Percentiles rank a stretch among this genome's conserved stretches.
Evolutionary conservation across 1,140 invertebrate genomes (phyloP).

Genomic region (Hylyphantes graminicola): DNA sequence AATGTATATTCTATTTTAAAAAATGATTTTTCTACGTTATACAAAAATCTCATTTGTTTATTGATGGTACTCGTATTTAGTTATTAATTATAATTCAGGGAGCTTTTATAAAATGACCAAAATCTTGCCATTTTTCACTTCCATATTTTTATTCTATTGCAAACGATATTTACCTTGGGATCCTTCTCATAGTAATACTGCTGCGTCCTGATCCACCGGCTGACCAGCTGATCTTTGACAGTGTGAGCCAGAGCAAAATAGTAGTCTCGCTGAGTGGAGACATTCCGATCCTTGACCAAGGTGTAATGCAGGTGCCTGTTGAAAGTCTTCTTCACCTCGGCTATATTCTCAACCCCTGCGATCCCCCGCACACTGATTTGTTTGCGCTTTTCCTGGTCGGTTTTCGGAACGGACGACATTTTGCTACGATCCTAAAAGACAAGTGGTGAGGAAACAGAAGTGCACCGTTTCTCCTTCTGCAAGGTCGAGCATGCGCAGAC

Average conservation of each 20-base stretch:
- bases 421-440: not conserved
- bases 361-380: constrained; percentile 99
- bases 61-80: no score
- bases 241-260: constrained; percentile 97
- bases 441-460: no score
- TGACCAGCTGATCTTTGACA: constrained; percentile 97
- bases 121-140: no score
- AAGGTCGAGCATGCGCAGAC: no score
- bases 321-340: constrained; percentile 97
- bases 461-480: no score
- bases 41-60: no score
- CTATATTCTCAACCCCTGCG: constrained; percentile 92
- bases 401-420: constrained; percentile 46
- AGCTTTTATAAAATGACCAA: no score
- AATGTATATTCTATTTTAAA: no score
- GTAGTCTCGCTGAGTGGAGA: constrained; percentile 96
- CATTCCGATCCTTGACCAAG: constrained; percentile 98
- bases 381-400: constrained; percentile 92
- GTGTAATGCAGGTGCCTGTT: constrained; percentile 99
- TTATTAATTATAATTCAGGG: no score
- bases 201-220: constrained; percentile 98
- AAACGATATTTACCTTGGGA: constrained; percentile 84
- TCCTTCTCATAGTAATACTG: constrained; percentile 99
- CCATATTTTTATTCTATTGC: no score
- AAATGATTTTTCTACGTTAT: no score